phyloP scores from a whole-genome alignment of 1,140 invertebrate genomes.

The Anastrepha ludens region DNA sequence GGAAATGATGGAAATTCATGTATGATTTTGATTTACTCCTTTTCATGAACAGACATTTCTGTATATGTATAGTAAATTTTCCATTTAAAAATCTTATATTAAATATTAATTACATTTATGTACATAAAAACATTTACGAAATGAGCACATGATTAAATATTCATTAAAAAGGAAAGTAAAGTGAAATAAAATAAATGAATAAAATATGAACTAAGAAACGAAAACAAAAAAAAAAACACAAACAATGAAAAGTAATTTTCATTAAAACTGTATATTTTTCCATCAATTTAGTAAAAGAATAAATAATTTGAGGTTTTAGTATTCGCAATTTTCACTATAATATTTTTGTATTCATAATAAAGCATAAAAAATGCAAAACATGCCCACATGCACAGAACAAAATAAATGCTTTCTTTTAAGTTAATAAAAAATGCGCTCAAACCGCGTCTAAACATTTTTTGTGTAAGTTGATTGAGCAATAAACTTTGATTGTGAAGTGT shows the following conservation, averaged over 20 bases:
- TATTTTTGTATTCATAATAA: not conserved
- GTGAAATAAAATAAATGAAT: not conserved
- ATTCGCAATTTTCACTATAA: not conserved
- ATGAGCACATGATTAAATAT: conserved; percentile 24
- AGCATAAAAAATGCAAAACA: conserved; percentile 16
- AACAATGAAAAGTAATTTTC: not conserved
- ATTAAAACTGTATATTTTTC: not conserved
- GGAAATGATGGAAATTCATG: not conserved
- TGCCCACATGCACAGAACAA: conserved; percentile 26
- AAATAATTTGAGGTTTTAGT: conserved; percentile 24
- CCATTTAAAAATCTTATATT: too few species aligned
- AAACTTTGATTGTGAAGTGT: too few species aligned
- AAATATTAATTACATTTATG: not conserved
- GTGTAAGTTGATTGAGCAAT: too few species aligned
- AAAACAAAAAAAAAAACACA: not conserved
- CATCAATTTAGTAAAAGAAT: conserved; percentile 7
- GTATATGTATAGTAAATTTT: not conserved
- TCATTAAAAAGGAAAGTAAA: not conserved
- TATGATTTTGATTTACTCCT: not conserved
- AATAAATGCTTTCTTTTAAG: not conserved
- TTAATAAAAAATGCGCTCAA: not conserved
- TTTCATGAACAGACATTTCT: not conserved
- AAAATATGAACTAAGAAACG: not conserved
- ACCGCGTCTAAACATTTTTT: too few species aligned
- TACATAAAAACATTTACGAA: not conserved